These are phyloP conservation scores for Aporrectodea caliginosa DNA, from an alignment of 1,140 invertebrate genomes.

Conservation along the genomic window DNA sequence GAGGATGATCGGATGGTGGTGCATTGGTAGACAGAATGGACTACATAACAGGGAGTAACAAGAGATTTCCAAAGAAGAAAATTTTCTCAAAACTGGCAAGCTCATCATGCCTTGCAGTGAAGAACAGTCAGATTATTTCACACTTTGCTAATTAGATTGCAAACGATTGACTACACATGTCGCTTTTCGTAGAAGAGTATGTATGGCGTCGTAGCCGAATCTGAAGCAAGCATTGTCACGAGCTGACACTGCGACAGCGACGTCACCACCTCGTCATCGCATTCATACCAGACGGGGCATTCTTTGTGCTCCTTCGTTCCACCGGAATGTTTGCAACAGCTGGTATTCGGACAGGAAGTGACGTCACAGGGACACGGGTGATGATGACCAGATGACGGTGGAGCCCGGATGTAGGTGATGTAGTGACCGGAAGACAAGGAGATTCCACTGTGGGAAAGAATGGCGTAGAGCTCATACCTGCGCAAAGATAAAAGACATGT, in stretches of 20 bases:
- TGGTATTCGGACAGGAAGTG: not conserved
- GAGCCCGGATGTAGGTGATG: not conserved
- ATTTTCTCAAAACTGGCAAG: too few relatives aligned
- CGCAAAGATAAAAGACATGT: slow-evolving; percentile 17
- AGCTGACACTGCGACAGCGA: not conserved
- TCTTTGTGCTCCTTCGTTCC: not conserved
- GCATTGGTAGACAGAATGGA: too few relatives aligned
- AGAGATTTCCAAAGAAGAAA: too few relatives aligned
- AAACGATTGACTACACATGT: too few relatives aligned
- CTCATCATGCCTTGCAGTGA: too few relatives aligned
- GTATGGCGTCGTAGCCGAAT: not conserved
- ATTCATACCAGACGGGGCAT: not conserved
- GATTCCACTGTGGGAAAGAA: slow-evolving; percentile 6
- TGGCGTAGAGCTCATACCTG: not conserved
- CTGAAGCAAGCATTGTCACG: not conserved
- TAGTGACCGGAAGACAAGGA: slow-evolving; percentile 10
- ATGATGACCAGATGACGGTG: not conserved
- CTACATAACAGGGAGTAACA: too few relatives aligned
- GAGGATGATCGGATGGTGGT: too few relatives aligned
- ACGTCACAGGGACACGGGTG: not conserved
- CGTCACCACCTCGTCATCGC: not conserved
- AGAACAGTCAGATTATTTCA: too few relatives aligned
- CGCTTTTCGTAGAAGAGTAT: not conserved
- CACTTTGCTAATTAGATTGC: too few relatives aligned
- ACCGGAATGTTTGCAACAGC: not conserved